Evolutionary conservation across 2,113 vertebrate species (phyloP).

Genomic region (Ceyx cyanopectus): DNA sequence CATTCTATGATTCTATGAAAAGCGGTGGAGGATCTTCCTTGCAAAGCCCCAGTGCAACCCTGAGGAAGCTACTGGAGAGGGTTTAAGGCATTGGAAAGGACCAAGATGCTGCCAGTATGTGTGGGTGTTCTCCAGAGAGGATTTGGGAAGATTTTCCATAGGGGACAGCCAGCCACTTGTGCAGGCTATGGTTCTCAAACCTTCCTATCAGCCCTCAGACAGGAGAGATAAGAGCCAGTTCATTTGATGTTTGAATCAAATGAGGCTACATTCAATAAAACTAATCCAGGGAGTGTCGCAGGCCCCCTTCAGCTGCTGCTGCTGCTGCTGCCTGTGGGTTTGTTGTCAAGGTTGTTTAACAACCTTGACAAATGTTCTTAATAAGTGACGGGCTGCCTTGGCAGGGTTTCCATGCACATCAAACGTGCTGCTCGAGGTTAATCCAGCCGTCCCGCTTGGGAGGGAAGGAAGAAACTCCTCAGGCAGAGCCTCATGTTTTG

Average conservation of each 20-base stretch:
- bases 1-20: too few relatives aligned
- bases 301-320: slow-evolving; percentile 32
- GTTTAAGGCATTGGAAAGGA: neutral
- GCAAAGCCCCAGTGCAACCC: neutral
- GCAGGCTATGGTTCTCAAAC: neutral
- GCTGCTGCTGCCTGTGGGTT: slow-evolving; percentile 42
- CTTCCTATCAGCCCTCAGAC: neutral
- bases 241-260: slow-evolving; percentile 25
- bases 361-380: slow-evolving; percentile 71
- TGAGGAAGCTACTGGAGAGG: neutral
- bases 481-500: neutral
- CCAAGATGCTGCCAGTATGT: neutral
- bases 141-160: neutral
- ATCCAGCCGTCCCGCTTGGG: neutral
- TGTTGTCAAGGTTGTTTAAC: slow-evolving; percentile 69
- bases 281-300: neutral
- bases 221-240: neutral
- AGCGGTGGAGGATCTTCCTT: neutral
- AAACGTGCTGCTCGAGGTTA: slow-evolving; percentile 27
- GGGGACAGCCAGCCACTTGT: neutral
- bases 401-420: slow-evolving; percentile 56
- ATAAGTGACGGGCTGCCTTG: slow-evolving; percentile 61
- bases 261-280: slow-evolving; percentile 27
- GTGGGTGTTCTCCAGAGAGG: neutral
- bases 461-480: neutral